Evolutionary conservation across 2,888 invertebrate species (phyloP), one percentile per base, ranked within the genome.

Genomic region (Hirtodrosophila confusa): DNA sequence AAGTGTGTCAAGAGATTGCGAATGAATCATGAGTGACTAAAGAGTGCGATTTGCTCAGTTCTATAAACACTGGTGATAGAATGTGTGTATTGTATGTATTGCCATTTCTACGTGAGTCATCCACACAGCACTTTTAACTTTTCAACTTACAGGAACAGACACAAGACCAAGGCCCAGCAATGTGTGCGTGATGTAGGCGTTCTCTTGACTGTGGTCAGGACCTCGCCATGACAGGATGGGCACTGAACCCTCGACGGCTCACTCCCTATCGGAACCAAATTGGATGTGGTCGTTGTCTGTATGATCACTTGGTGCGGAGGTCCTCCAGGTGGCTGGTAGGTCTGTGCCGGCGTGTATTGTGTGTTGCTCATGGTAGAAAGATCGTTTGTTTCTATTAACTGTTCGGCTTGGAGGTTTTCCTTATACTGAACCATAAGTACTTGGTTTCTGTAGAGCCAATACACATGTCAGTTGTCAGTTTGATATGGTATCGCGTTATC

Each of bases 61-160:
- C 35, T 10, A 35, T 10, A 9, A n/a, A 27, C 27, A 27, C 3
- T 27, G 27, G 2, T 31, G 7, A 31, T 31, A n/a, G n/a, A n/a
- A n/a, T n/a, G n/a, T n/a, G n/a, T n/a, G n/a, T n/a, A 31, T 31
- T 27, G 27, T 27, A 3, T 27, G 7, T 31, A 3, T 27, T 6
- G 27, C 27, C 4, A 4, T 0, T 27, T 4, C 27, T 4, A 5
- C 27, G 3, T 49, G 53, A 43, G 9, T 55, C 54, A 55, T 31
- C 29, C 31, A 9, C 5, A 27, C 5, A 27, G 27, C 6, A 27
- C 17, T 8, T 5, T 8, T 3, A 2, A 23, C 4, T 17, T 12
- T 2, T 9, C 10, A 4, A 78, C 80, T 80, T 45, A 80, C 88
- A 88, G 75, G 47, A 83, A 88, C 10, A 88, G 58, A 50, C 86